Base-by-base conservation (phyloP, 2,888 invertebrate species). In the Catotricha subobsoleta region DNA sequence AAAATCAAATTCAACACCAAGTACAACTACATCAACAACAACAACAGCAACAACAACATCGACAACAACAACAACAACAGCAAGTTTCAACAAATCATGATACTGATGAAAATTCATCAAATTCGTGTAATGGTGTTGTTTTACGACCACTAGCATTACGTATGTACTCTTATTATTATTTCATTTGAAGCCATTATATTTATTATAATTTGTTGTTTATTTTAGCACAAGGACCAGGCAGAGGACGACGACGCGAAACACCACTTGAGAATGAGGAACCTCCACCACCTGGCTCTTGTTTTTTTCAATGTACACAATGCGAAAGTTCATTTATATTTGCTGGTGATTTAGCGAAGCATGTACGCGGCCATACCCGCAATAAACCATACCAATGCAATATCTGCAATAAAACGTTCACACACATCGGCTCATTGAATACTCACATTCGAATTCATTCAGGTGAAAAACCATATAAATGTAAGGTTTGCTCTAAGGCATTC, bases 371-470 rank as follows among this genome's bases (percentile, higher is more conserved):
- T 46, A 62, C 62, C 21, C 54, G 58, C 13, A 61, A 62, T 43
- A 62, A 61, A 46, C 63, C 62, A 2, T 62, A 59, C 45, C 61
- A 60, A 44, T 62, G 62, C 46, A 58, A 58, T 9, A 62, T 62
- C 35, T 62, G 62, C 46, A 54, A 59, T 44, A 62, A 61, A 45
- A 59, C 59, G 2, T 62, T 62, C 39, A 63, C 62, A 3, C 62
- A 62, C 46, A 63, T 63, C 38, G 62, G 63, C 29, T 60, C 60
- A 44, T 53, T 62, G 25, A 63, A 61, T 41, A 62, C 63, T 1
- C 62, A 62, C 47, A 59, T 62, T 42, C 56, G 63, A 20, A 62
- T 63, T 34, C 62, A 62, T 40, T 59, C 58, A 43, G 62, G 63
- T 2, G 63, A 61, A 47, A 60, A 57, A 44, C 62, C 62, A 0